Evolutionary conservation across 2,113 vertebrate species (phyloP).

Genomic region (Dicaeum eximium): DNA sequence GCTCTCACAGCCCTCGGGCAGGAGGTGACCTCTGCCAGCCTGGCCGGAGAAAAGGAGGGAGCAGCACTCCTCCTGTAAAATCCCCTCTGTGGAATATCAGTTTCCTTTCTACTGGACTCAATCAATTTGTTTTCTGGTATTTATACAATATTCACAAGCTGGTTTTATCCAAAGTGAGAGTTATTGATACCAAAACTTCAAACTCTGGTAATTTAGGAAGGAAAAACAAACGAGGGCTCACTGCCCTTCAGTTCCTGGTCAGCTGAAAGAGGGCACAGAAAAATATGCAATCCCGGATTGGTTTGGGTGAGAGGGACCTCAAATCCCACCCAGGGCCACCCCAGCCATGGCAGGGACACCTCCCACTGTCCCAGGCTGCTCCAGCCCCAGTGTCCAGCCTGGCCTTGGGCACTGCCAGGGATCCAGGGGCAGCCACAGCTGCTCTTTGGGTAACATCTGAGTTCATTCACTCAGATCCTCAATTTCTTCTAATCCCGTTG

Average conservation of each 20-base stretch:
- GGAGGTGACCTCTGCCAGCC: background rate
- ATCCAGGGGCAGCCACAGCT: background rate
- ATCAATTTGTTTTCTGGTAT: background rate
- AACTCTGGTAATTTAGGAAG: background rate
- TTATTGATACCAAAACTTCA: background rate
- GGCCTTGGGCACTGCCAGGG: background rate
- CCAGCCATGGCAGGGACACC: background rate
- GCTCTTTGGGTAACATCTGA: background rate
- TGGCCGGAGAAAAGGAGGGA: background rate
- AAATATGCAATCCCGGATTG: background rate
- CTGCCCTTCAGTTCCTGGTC: background rate
- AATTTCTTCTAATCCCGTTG: background rate
- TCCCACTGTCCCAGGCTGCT: background rate
- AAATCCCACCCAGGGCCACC: background rate
- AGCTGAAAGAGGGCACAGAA: background rate
- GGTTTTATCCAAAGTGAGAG: background rate
- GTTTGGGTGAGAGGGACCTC: fast-evolving
- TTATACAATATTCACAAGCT: background rate
- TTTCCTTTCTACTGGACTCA: background rate
- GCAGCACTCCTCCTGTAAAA: background rate
- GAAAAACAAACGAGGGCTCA: background rate
- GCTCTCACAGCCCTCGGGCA: background rate
- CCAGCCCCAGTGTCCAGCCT: background rate
- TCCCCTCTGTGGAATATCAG: background rate
- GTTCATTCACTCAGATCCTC: background rate